These are phyloP conservation scores for Temnothorax longispinosus DNA, from an alignment of 1,140 invertebrate genomes.

Conservation along the genomic window DNA sequence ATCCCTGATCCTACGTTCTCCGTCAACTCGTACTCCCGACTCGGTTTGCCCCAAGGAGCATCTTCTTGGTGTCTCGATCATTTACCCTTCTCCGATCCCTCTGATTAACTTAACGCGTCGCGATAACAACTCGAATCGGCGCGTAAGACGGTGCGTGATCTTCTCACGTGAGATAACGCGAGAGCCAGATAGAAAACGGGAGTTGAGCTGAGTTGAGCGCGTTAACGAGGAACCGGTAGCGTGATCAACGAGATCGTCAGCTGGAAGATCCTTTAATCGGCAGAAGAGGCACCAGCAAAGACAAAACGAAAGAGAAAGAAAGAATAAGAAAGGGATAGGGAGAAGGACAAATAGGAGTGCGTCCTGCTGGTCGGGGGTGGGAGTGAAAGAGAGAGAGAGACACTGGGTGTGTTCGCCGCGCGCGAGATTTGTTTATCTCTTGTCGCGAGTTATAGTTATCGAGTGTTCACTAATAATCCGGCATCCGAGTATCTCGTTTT, in stretches of 20 bases:
- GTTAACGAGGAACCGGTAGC: constrained; percentile 15
- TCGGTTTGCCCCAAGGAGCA: neutral
- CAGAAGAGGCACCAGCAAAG: constrained; percentile 55
- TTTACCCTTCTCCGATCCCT: neutral
- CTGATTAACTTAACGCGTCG: constrained; percentile 25
- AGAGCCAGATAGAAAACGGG: neutral
- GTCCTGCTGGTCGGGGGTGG: constrained; percentile 60
- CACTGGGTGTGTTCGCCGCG: constrained; percentile 66
- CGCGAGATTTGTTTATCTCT: constrained; percentile 59
- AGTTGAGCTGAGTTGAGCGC: neutral
- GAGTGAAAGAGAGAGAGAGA: constrained; percentile 53
- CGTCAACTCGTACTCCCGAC: neutral
- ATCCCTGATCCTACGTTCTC: neutral
- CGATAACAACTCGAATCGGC: constrained; percentile 1
- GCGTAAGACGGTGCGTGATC: constrained; percentile 6
- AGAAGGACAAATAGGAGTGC: constrained; percentile 47
- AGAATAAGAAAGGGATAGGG: constrained; percentile 29
- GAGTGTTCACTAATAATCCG: constrained; percentile 22
- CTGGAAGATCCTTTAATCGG: constrained; percentile 69
- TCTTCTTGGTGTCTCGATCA: neutral
- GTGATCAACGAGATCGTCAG: constrained; percentile 56
- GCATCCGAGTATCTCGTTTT: neutral
- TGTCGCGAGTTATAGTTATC: constrained; percentile 42
- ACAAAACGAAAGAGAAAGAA: constrained; percentile 22
- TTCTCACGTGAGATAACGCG: neutral